Evolutionary conservation across 2,888 invertebrate genomes (phyloP).

Genomic region (Therioaphis trifolii): DNA sequence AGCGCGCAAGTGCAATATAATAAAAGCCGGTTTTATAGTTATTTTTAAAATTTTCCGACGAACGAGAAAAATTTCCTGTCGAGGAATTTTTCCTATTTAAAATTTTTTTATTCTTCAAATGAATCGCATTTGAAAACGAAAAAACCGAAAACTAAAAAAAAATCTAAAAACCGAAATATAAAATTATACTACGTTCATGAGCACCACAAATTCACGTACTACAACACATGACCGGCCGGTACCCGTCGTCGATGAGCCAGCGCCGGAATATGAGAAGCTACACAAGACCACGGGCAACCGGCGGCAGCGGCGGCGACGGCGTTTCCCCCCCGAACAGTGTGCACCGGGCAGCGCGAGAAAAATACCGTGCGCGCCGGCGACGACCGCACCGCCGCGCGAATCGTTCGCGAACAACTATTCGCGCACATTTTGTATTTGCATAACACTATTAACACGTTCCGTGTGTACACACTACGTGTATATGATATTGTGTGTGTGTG

Average conservation of each 20-base stretch:
- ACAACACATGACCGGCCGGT: conserved; percentile 53
- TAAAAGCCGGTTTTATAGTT: conserved; percentile 28
- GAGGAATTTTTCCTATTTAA: not conserved
- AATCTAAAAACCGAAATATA: not conserved
- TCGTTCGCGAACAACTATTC: too few species aligned
- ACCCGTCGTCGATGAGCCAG: conserved; percentile 62
- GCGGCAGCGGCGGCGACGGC: conserved; percentile 48
- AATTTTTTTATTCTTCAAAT: conserved; percentile 12
- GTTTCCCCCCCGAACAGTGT: conserved; percentile 57
- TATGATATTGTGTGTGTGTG: too few species aligned
- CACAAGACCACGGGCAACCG: conserved; percentile 62
- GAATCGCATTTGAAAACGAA: not conserved
- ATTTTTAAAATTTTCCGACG: conserved; percentile 32
- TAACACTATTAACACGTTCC: too few species aligned
- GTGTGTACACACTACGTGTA: too few species aligned
- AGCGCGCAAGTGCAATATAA: conserved; percentile 14
- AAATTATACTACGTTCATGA: conserved; percentile 56
- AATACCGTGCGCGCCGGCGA: conserved; percentile 35
- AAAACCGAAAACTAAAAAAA: conserved; percentile 20
- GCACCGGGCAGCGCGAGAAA: conserved; percentile 19
- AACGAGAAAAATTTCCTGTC: not conserved
- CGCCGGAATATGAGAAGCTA: conserved; percentile 63
- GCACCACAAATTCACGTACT: conserved; percentile 57
- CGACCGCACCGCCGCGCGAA: too few species aligned
- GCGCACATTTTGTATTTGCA: too few species aligned